These are phyloP conservation scores for Watsonalla cultraria DNA, from an alignment of 2,888 invertebrate species.

Conservation along the genomic window DNA sequence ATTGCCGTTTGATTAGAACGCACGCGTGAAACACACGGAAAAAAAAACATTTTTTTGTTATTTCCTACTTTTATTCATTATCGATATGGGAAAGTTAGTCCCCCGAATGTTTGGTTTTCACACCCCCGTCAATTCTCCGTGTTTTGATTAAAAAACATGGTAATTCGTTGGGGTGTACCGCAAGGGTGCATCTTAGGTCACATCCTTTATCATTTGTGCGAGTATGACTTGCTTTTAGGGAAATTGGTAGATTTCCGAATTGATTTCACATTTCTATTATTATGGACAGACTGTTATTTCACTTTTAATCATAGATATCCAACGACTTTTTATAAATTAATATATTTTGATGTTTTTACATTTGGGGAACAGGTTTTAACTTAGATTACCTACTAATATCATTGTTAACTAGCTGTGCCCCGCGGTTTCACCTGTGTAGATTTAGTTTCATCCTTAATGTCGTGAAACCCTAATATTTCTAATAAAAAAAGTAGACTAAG, in stretches of 20 bases:
- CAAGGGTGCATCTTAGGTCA: slow-evolving; percentile 62
- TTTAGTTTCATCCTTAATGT: no score
- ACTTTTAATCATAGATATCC: no score
- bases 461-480: no score
- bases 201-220: slow-evolving; percentile 44
- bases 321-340: no score
- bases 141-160: slow-evolving; percentile 71
- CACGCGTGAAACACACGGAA: slow-evolving; percentile 50
- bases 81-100: slow-evolving; percentile 72
- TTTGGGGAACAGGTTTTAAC: no score
- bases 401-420: no score
- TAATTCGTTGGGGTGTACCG: slow-evolving; percentile 61
- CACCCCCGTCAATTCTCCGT: slow-evolving; percentile 48
- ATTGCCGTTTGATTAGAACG: slow-evolving; percentile 60
- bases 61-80: slow-evolving; percentile 65
- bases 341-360: no score
- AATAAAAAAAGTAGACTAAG: no score
- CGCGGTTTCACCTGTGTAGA: no score
- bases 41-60: slow-evolving; percentile 50
- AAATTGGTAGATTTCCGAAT: neutral
- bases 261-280: no score
- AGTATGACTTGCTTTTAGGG: slow-evolving; percentile 19
- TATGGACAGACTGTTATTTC: no score
- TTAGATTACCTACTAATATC: no score
- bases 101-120: slow-evolving; percentile 72